Percentiles rank a stretch among this genome's conserved stretches.
Conservation (phyloP, 2,888 invertebrate genomes). For the Tetragnatha montana region DNA sequence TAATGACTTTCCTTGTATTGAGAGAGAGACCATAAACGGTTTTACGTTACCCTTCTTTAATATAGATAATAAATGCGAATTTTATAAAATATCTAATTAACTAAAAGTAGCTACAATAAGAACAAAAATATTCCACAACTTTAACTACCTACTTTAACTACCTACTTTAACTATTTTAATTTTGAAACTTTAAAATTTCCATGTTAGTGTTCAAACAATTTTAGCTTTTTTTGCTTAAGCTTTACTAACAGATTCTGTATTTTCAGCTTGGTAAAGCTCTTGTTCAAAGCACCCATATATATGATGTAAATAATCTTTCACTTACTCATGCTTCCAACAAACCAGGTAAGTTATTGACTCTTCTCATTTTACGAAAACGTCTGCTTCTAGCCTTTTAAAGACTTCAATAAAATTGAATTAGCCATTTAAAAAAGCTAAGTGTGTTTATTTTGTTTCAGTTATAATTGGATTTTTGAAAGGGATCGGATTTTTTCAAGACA, state of each 20-base stretch:
- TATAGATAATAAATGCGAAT: no score
- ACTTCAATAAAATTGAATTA: neutral
- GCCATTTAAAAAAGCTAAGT: neutral
- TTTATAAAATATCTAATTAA: no score
- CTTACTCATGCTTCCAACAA: neutral
- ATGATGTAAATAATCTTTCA: neutral
- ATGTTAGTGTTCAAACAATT: no score
- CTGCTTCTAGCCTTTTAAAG: neutral
- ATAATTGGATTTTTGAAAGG: neutral
- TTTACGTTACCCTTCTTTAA: no score
- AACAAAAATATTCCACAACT: no score
- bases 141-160: no score
- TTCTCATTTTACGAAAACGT: neutral
- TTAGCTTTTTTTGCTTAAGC: no score
- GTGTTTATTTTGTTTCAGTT: neutral
- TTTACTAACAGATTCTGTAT: no score
- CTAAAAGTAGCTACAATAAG: no score
- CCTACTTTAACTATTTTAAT: no score
- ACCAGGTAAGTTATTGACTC: neutral
- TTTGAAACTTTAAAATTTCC: no score
- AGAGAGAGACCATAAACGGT: neutral
- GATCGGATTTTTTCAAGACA: neutral
- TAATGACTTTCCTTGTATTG: neutral
- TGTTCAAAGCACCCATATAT: neutral
- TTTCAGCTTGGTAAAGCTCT: neutral